phyloP scores from a whole-genome alignment of 30 jellyfish, hydroid and myxozoan genomes.

The Cassiopea xamachana region DNA sequence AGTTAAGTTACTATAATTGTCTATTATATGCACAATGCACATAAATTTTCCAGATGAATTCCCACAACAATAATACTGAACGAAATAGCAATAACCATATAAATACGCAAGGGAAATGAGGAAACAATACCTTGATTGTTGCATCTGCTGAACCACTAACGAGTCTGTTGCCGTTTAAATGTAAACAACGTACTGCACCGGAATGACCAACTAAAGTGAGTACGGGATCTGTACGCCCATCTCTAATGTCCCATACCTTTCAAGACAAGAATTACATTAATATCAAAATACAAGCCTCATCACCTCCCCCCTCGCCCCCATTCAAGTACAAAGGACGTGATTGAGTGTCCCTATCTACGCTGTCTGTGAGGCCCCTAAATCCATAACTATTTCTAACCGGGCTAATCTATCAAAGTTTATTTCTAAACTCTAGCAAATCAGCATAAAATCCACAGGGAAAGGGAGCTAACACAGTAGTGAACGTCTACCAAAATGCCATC shows the following conservation, averaged over 20 bases:
- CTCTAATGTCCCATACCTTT: conserved; percentile 73
- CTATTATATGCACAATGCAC: too few species aligned
- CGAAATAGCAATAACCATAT: not conserved
- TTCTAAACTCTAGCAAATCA: too few species aligned
- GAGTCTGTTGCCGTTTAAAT: conserved; percentile 59
- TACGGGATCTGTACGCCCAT: conserved; percentile 46
- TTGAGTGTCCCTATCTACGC: too few species aligned
- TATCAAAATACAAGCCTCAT: not conserved
- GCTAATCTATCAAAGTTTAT: too few species aligned
- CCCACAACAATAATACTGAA: not conserved
- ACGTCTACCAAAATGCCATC: too few species aligned
- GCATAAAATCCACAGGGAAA: too few species aligned
- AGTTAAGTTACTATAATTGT: too few species aligned
- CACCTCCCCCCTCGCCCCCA: not conserved
- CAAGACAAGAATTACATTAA: not conserved
- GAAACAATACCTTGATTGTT: conserved; percentile 54
- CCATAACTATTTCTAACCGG: too few species aligned
- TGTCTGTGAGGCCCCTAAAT: too few species aligned
- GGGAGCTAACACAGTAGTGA: too few species aligned
- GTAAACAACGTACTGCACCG: conserved; percentile 74
- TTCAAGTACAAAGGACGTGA: too few species aligned
- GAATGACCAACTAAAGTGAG: conserved; percentile 76
- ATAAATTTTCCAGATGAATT: not conserved
- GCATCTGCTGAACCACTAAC: conserved; percentile 83
- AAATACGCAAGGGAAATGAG: too few species aligned